These are phyloP conservation scores for Oceanodroma tethys DNA, from an alignment of 2,113 vertebrate species.

Conservation along the genomic window DNA sequence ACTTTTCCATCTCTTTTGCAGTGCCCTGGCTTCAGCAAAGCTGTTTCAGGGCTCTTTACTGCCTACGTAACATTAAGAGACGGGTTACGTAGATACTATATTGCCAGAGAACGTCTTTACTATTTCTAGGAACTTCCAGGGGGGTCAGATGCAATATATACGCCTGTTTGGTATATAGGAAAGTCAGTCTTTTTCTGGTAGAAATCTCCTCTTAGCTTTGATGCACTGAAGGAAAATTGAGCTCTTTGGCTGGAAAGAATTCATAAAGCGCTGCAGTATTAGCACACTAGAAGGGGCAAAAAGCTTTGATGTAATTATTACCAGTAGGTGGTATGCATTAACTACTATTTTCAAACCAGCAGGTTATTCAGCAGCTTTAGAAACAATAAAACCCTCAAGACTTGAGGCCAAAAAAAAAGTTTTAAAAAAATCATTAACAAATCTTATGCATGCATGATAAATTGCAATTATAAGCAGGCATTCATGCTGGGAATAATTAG, in stretches of 20 bases:
- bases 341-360: conserved; percentile 45
- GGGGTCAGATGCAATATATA: neutral
- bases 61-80: accelerated
- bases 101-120: neutral
- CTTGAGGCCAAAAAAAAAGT: neutral
- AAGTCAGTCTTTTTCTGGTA: neutral
- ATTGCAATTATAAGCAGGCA: conserved; percentile 57
- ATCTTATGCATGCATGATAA: conserved; percentile 52
- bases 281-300: neutral
- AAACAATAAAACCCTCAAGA: conserved; percentile 57
- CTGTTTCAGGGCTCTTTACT: neutral
- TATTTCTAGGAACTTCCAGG: neutral
- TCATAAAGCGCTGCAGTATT: neutral
- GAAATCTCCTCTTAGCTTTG: neutral
- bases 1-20: neutral
- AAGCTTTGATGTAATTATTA: conserved; percentile 48
- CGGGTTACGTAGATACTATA: neutral
- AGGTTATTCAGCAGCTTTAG: conserved; percentile 50
- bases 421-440: conserved; percentile 51
- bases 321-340: conserved; percentile 65
- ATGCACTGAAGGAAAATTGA: neutral
- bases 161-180: neutral
- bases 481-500: conserved; percentile 69
- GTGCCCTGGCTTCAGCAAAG: neutral
- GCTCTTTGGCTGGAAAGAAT: neutral